A percentile compares a stretch with the other conserved stretches of the same genome.
phyloP scores from a whole-genome alignment of 2,113 vertebrate genomes.

The Ursus arctos region DNA sequence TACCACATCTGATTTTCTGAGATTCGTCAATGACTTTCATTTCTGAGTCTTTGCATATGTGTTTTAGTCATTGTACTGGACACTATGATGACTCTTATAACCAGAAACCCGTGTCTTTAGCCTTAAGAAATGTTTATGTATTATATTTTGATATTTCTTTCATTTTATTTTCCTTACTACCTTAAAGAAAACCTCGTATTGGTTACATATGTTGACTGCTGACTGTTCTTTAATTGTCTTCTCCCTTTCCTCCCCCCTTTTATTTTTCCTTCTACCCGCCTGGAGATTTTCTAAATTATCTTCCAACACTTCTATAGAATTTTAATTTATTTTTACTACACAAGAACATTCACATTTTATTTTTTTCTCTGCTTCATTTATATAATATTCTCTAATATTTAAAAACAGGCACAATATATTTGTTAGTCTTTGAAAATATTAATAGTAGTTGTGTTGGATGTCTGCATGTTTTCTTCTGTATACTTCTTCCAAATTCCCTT shows the following conservation, averaged over 20 bases:
- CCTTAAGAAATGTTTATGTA: neutral
- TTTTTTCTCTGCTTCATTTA: neutral
- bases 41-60: neutral
- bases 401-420: neutral
- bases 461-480: neutral
- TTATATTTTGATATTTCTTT: neutral
- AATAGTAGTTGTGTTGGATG: neutral
- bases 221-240: neutral
- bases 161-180: neutral
- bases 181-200: neutral
- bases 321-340: neutral
- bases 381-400: neutral
- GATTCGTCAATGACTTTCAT: neutral
- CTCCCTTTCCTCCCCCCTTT: neutral
- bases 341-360: neutral
- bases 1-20: neutral
- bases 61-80: neutral
- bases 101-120: neutral
- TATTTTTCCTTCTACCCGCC: accelerated
- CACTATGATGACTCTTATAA: accelerated
- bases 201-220: neutral
- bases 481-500: neutral
- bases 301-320: neutral
- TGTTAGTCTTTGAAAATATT: neutral
- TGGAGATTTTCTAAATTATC: neutral